Evolutionary conservation across 2,113 vertebrate genomes (phyloP).

Genomic region (Lasiurus cinereus): DNA sequence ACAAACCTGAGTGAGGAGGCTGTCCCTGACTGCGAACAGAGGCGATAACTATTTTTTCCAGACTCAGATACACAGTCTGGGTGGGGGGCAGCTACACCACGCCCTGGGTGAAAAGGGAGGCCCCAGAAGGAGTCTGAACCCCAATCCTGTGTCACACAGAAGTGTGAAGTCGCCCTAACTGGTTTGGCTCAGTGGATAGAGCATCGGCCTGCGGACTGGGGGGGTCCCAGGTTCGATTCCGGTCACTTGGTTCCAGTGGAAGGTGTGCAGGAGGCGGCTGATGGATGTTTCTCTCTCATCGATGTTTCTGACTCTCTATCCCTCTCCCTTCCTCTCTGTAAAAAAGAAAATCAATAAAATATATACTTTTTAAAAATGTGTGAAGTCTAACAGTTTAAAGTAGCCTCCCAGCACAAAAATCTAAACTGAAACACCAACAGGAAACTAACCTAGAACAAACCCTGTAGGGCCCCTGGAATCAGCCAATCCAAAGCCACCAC

Average conservation of each 20-base stretch:
- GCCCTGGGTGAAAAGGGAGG: neutral
- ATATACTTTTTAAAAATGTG: no score
- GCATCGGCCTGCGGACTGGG: no score
- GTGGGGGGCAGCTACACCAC: neutral
- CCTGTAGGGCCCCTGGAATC: neutral
- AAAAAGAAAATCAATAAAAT: no score
- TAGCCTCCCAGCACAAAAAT: neutral
- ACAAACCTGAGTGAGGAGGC: conserved; percentile 11
- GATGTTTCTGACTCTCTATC: no score
- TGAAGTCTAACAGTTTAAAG: neutral
- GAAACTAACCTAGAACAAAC: neutral
- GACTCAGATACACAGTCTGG: neutral
- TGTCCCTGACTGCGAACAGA: neutral
- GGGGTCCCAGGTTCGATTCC: no score
- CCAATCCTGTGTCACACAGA: neutral
- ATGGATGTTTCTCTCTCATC: neutral
- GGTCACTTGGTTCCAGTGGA: no score
- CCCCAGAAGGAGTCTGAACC: neutral
- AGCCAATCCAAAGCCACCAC: neutral
- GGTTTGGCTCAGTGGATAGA: no score
- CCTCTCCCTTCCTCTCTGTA: no score
- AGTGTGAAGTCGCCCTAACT: no score
- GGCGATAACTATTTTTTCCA: neutral
- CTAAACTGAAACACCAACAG: conserved; percentile 21
- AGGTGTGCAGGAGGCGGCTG: no score